Evolutionary conservation across 2,797 vertebrate genomes (phyloP).

Genomic region (Darevskia mixta): DNA sequence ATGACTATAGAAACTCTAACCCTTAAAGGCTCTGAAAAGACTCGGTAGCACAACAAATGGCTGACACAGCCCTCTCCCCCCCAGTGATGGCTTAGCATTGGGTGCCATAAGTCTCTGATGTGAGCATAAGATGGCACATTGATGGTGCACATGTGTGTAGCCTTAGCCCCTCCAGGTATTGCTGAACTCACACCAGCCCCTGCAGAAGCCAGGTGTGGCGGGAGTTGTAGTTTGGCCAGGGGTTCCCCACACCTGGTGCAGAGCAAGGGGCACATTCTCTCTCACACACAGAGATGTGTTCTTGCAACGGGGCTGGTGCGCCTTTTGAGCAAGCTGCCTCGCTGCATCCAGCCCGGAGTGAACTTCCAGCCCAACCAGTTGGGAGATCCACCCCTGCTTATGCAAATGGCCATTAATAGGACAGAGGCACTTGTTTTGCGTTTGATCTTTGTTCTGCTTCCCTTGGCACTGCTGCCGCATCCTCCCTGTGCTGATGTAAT

Average conservation of each 20-base stretch:
- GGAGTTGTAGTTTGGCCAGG: no score
- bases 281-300: no score
- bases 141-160: not conserved
- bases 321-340: not conserved
- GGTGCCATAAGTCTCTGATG: not conserved
- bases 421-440: slow-evolving; percentile 22
- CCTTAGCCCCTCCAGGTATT: no score
- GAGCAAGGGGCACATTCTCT: not conserved
- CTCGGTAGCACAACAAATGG: no score
- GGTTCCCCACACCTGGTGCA: no score
- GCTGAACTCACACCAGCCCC: no score
- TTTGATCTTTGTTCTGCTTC: slow-evolving; percentile 64
- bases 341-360: not conserved
- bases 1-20: no score
- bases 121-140: not conserved
- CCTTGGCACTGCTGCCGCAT: slow-evolving; percentile 53
- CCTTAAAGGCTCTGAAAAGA: no score
- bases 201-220: no score
- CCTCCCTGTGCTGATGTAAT: slow-evolving; percentile 62
- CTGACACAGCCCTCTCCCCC: no score
- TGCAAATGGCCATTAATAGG: slow-evolving; percentile 31
- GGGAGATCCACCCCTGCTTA: slow-evolving; percentile 32
- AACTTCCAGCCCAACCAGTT: slow-evolving; percentile 40
- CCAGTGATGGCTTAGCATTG: not conserved
- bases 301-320: not conserved